Evolutionary conservation across 1,140 invertebrate species (phyloP).

Genomic region (Ctenoplectra terminalis): DNA sequence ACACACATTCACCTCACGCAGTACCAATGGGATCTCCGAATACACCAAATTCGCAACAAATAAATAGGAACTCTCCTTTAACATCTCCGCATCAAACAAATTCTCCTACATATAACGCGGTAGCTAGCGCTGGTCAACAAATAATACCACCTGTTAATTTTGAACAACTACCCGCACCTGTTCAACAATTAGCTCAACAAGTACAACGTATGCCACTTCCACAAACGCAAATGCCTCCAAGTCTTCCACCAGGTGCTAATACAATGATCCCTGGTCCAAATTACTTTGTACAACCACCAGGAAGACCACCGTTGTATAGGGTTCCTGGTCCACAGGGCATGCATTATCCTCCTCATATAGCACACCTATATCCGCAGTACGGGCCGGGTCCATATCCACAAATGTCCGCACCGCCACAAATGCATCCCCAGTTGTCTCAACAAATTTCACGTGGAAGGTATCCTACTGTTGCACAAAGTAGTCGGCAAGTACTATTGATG

Average conservation of each 20-base stretch:
- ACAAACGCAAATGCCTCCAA: slow-evolving; percentile 75
- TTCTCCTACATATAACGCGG: slow-evolving; percentile 72
- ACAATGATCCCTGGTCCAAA: slow-evolving; percentile 77
- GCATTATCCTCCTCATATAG: slow-evolving; percentile 75
- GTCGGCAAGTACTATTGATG: slow-evolving; percentile 67
- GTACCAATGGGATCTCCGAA: slow-evolving; percentile 60
- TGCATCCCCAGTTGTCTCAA: slow-evolving; percentile 81
- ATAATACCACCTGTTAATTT: slow-evolving; percentile 78
- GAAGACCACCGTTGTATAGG: slow-evolving; percentile 78
- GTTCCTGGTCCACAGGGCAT: slow-evolving; percentile 75
- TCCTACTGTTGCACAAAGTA: slow-evolving; percentile 77
- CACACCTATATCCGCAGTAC: slow-evolving; percentile 75
- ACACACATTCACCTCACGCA: slow-evolving; percentile 62
- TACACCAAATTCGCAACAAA: slow-evolving; percentile 59
- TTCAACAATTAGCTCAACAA: slow-evolving; percentile 83
- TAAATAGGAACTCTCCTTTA: slow-evolving; percentile 69
- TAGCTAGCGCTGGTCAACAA: slow-evolving; percentile 53
- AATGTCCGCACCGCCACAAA: slow-evolving; percentile 78
- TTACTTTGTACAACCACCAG: slow-evolving; percentile 76
- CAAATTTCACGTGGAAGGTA: slow-evolving; percentile 80
- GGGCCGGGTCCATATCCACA: slow-evolving; percentile 73
- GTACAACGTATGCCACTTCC: slow-evolving; percentile 82
- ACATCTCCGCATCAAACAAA: slow-evolving; percentile 73
- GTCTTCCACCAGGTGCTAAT: slow-evolving; percentile 76
- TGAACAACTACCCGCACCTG: slow-evolving; percentile 81